Percentiles rank a stretch among this genome's conserved stretches.
phyloP scores from a whole-genome alignment of 2,113 vertebrate species.

The human (Homo sapiens) region GRCh38 chr5:163452501-163453000 shows the following conservation, averaged over 20 bases:
- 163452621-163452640: not conserved
- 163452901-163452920: not conserved
- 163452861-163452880: not conserved
- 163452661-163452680: not conserved
- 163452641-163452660: not conserved
- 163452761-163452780: not conserved
- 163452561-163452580: not conserved
- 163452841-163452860: not conserved
- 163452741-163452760: not conserved
- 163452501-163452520: slow-evolving; percentile 1
- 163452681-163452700: not conserved
- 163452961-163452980: not conserved
- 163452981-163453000: not conserved
- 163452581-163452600: slow-evolving; percentile 19
- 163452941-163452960: not conserved
- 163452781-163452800: not conserved
- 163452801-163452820: not conserved
- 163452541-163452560: not conserved
- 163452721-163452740: not conserved
- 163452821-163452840: not conserved
- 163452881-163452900: not conserved
- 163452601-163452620: not conserved
- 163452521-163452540: slow-evolving; percentile 10
- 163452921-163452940: not conserved
- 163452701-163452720: not conserved